phyloP scores from a whole-genome alignment of 2,797 vertebrate species.

The Tympanoctomys barrerae region DNA sequence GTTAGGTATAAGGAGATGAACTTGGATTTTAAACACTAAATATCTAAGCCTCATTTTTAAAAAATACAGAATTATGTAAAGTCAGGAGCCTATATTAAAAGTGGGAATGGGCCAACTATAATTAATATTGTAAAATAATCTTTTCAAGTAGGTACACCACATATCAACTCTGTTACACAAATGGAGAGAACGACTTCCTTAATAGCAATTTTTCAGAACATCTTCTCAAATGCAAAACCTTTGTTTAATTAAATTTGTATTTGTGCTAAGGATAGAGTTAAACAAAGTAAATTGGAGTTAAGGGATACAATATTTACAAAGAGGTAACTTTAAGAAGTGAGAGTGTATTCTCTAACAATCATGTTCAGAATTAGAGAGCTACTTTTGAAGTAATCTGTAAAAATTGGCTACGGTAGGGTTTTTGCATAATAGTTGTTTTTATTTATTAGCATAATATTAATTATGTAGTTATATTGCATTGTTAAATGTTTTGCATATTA shows the following conservation, averaged over 20 bases:
- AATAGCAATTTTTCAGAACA: background rate
- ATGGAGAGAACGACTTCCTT: background rate
- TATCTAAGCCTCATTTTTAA: background rate
- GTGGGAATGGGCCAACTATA: background rate
- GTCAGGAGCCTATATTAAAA: background rate
- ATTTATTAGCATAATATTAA: constrained; percentile 69
- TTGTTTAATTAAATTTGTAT: background rate
- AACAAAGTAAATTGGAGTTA: background rate
- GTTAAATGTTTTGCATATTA: constrained; percentile 44
- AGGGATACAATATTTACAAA: background rate
- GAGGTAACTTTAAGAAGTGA: background rate
- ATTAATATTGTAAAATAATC: background rate
- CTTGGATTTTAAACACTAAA: background rate
- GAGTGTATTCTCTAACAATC: background rate
- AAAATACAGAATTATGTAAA: background rate
- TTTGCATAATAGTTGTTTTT: constrained; percentile 64
- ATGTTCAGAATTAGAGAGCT: background rate
- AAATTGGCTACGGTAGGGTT: background rate
- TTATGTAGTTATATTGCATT: constrained; percentile 66
- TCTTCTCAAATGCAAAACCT: background rate
- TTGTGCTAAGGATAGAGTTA: background rate
- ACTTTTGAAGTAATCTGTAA: constrained; percentile 27
- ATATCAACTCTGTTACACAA: background rate
- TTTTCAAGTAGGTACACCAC: background rate
- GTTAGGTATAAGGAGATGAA: background rate